Evolutionary conservation across 2,888 invertebrate genomes (phyloP).

Genomic region (Halictus quadricinctus): DNA sequence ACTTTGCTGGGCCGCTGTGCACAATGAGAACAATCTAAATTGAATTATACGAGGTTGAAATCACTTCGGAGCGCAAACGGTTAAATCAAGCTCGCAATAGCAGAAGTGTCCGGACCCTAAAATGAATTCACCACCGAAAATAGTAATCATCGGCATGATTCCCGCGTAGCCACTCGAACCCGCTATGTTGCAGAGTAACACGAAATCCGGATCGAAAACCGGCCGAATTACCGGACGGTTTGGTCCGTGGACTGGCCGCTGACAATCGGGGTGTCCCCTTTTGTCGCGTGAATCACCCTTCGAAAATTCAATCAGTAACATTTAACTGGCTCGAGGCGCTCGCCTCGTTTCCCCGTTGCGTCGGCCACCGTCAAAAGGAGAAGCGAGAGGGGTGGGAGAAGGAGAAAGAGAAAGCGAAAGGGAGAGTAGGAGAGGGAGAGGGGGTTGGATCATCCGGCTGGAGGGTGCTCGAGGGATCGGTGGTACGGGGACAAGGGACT

Average conservation of each 20-base stretch:
- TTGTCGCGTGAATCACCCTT: background rate
- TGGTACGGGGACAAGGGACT: conserved; percentile 22
- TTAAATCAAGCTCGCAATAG: background rate
- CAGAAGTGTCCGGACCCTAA: background rate
- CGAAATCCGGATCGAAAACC: background rate
- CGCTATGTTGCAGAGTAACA: background rate
- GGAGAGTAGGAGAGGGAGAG: background rate
- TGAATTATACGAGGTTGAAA: too few species aligned
- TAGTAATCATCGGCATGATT: background rate
- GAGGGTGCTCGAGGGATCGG: conserved; percentile 60
- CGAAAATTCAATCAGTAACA: conserved; percentile 43
- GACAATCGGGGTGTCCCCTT: background rate
- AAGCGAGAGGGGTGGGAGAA: background rate
- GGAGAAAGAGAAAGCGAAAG: background rate
- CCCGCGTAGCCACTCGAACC: background rate
- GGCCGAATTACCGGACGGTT: background rate
- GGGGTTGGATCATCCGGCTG: conserved; percentile 52
- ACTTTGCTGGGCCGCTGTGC: too few species aligned
- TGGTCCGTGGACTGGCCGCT: background rate
- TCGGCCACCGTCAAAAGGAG: conserved; percentile 1
- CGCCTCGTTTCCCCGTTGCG: background rate
- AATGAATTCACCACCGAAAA: background rate
- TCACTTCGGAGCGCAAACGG: too few species aligned
- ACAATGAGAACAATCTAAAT: too few species aligned
- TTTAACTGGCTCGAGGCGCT: conserved; percentile 35